Base-by-base conservation (phyloP, 1,140 invertebrate genomes). In the Argopecten irradians region DNA sequence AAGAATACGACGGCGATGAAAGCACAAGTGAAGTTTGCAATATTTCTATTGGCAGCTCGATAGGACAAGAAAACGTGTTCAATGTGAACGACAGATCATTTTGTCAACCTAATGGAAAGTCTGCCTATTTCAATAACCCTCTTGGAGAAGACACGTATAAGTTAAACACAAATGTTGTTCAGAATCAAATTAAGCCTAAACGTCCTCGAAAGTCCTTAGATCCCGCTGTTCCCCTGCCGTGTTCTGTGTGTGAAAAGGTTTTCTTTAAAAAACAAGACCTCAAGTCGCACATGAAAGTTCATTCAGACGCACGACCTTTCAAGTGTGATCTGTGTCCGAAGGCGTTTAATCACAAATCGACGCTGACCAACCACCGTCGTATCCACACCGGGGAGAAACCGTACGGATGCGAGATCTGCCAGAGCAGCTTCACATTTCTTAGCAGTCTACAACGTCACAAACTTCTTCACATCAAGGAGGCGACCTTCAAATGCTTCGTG, bases 1-100 rank as follows among this genome's bases (percentile, higher is more conserved):
- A 46, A 19, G 43, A 71, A 71, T 71, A 71, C 16, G 55, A 71
- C n/a, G 55, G 55, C 3, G 55, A 71, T 71, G 55, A 71, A 28
- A 71, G 55, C 55, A 71, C 55, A 71, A 71, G 55, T 28, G 22
- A 71, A 71, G n/a, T 71, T 71, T 71, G 55, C 28, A 11, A 71
- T 71, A 22, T 71, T 28, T 71, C 55, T 28, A 11, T 71, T n/a
- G 55, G 55, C 22, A 71, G 55, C 22, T 71, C 55, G n/a, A 28
- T 71, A 71, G 55, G 55, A 71, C 55, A 71, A 71, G 55, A 71
- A 28, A 71, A 71, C n/a, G 55, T 71, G n/a, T 71, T 71, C 55
- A 71, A 28, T 71, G 55, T 71, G 22, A 71, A 71, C 2, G n/a
- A 11, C 13, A n/a, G 55, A 71, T 28, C n/a, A 28, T 71, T 16